Evolutionary conservation across 1,140 invertebrate genomes (phyloP), one percentile per base, ranked within the genome.

Genomic region (Procambarus virginalis): DNA sequence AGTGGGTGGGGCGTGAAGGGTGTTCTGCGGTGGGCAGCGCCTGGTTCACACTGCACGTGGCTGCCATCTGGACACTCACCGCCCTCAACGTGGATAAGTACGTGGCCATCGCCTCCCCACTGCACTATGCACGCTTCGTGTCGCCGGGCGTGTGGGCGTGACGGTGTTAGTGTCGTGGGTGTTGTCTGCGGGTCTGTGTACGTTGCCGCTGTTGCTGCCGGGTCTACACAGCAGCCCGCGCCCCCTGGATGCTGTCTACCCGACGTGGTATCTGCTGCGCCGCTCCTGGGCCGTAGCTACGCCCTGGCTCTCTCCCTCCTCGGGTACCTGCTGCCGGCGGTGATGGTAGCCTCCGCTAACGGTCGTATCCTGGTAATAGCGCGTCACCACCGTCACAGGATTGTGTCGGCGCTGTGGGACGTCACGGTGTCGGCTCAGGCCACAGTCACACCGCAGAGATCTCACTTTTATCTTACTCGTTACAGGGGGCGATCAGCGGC

Each of bases 391-490:
- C 94, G 96, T 5, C 97, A 97, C 93, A 95, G 97, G 49, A 97
- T 97, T 83, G 96, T 97, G 22, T 96, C 96, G 49, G 97, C 97
- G 8, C 97, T 97, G 91, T 97, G 97, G 93, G 96, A 97, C 94
- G 96, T 97, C 8, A 97, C 97, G 0, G 93, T 97, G 64, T 97
- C 96, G 4, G 97, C 97, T 2, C 97, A 97, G 94, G 96, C 97
- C 68, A 97, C 96, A 10, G 97, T 97, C 91, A 97, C 96, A 0
- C 96, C 97, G 92, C 96, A 97, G 93, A 94, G 96, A 75, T 97
- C 97, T 93, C 96, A 96, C 20, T 96, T 96, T 92, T 91, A 92
- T 58, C 96, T 93, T 12, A 94, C 94, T 70, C 93, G 94, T 88
- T 95, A 96, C 60, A 94, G 94, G 81, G 95, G 96, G 82, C 95